phyloP scores from a whole-genome alignment of 2,113 vertebrate genomes.

The Muntiacus muntjak region DNA sequence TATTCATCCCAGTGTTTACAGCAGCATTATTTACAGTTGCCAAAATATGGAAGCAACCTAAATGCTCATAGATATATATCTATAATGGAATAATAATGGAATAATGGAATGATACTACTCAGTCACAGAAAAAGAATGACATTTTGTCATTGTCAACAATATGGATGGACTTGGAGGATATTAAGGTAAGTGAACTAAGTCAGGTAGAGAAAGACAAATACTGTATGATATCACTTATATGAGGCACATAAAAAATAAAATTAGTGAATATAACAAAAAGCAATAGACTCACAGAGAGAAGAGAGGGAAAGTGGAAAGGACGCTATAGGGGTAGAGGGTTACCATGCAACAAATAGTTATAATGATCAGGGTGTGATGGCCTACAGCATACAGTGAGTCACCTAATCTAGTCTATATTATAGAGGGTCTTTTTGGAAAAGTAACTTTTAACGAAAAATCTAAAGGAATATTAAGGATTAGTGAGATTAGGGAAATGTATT shows the following conservation, averaged over 20 bases:
- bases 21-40: neutral
- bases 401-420: neutral
- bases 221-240: neutral
- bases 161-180: neutral
- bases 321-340: accelerated
- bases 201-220: neutral
- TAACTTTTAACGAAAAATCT: neutral
- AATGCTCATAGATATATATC: neutral
- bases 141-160: neutral
- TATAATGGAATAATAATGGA: neutral
- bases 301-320: neutral
- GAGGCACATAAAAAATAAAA: neutral
- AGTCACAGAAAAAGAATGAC: neutral
- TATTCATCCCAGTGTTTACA: neutral
- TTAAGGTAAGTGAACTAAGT: neutral
- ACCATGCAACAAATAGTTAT: neutral
- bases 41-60: neutral
- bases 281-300: neutral
- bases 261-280: neutral
- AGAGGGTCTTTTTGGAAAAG: neutral
- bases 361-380: neutral
- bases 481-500: neutral
- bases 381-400: neutral
- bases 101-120: neutral
- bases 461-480: neutral